Evolutionary conservation across 2,888 invertebrate genomes (phyloP).

Genomic region (Zeuzera pyrina): DNA sequence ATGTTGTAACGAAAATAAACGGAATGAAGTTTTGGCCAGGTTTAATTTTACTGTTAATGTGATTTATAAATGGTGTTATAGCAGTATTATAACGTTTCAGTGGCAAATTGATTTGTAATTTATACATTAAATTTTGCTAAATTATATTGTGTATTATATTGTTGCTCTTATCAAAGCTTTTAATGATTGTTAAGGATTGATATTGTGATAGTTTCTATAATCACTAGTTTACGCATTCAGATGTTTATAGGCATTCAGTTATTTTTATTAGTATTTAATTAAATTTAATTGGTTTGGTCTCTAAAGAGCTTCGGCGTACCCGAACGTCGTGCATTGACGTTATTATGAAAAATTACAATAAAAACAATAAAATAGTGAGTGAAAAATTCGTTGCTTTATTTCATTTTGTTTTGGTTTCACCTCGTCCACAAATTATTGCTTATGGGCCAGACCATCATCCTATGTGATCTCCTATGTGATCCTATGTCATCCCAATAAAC

Average conservation of each 20-base stretch:
- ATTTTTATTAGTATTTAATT: slow-evolving; percentile 1
- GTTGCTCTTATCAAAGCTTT: slow-evolving; percentile 59
- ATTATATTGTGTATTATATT: background rate
- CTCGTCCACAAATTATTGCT: too few relatives aligned
- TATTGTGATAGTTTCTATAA: slow-evolving; percentile 10
- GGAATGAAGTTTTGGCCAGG: slow-evolving; percentile 1
- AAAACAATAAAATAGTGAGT: slow-evolving; percentile 69
- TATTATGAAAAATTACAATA: slow-evolving; percentile 72
- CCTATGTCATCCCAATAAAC: too few relatives aligned
- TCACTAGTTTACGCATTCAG: slow-evolving; percentile 26
- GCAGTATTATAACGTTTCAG: background rate
- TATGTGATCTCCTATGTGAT: too few relatives aligned
- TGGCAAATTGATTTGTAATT: background rate
- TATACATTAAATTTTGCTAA: background rate
- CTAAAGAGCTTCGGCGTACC: slow-evolving; percentile 37
- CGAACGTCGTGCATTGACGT: slow-evolving; percentile 45
- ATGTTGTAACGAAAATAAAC: slow-evolving; percentile 43
- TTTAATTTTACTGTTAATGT: background rate
- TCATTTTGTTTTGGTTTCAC: background rate
- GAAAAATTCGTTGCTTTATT: slow-evolving; percentile 18
- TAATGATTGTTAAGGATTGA: slow-evolving; percentile 55
- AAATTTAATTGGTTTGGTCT: slow-evolving; percentile 31
- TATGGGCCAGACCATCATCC: too few relatives aligned
- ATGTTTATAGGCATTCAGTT: slow-evolving; percentile 19
- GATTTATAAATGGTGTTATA: background rate